These are phyloP conservation scores for Tachycineta bicolor DNA, from an alignment of 2,113 vertebrate species.

Conservation along the genomic window DNA sequence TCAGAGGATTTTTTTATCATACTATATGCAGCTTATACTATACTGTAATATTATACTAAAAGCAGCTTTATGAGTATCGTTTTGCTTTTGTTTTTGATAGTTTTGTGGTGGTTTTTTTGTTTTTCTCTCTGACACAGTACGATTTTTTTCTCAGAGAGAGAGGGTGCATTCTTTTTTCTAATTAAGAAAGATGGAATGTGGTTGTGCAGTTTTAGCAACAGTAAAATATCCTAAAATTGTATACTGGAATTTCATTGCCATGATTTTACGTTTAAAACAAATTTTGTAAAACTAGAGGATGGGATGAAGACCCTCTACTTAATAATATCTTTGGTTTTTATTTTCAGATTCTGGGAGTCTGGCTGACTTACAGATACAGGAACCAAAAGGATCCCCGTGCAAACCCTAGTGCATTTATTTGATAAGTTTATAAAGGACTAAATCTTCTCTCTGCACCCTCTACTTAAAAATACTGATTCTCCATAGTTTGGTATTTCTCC, in stretches of 20 bases:
- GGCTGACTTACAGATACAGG: constrained; percentile 93
- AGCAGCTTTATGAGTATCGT: not conserved
- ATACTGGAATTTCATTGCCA: not conserved
- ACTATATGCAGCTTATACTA: too few species aligned
- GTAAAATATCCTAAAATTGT: not conserved
- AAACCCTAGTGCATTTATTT: constrained; percentile 95
- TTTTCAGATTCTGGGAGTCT: constrained; percentile 92
- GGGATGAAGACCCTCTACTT: not conserved
- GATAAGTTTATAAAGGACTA: constrained; percentile 56
- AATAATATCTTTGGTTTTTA: not conserved
- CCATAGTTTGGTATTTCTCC: constrained; percentile 10
- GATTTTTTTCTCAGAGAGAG: not conserved
- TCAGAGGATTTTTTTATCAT: not conserved
- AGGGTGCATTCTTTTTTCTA: not conserved
- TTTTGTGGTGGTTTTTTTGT: not conserved
- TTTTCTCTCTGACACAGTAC: not conserved
- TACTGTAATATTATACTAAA: not conserved
- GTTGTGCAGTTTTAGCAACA: not conserved
- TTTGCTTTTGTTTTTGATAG: not conserved
- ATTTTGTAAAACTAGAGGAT: not conserved
- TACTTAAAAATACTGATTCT: constrained; percentile 65
- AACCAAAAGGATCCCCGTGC: constrained; percentile 94
- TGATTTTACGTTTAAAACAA: not conserved
- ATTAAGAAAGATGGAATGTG: not conserved
- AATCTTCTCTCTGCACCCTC: constrained; percentile 1